Evolutionary conservation across 2,797 vertebrate genomes (phyloP).

Genomic region (Phoeniculus purpureus): DNA sequence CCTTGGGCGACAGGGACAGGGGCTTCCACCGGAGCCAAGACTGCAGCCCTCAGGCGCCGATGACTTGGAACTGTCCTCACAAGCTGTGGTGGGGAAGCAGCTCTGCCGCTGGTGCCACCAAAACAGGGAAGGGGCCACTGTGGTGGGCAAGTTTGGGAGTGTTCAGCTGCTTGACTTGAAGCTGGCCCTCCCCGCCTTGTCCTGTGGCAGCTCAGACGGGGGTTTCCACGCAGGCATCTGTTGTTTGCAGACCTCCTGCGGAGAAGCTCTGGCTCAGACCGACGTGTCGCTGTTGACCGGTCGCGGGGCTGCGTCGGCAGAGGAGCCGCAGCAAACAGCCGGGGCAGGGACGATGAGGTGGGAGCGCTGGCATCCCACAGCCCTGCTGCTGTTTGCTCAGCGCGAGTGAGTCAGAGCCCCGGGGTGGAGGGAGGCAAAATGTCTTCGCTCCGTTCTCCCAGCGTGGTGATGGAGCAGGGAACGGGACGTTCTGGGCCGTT

Average conservation of each 20-base stretch:
- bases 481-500: rapidly evolving
- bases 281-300: neutral
- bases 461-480: neutral
- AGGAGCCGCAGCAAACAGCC: neutral
- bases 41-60: neutral
- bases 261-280: neutral
- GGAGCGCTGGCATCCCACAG: neutral
- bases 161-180: neutral
- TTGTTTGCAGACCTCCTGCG: neutral
- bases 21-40: neutral
- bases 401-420: neutral
- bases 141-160: rapidly evolving
- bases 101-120: neutral
- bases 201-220: neutral
- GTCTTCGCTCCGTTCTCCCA: neutral
- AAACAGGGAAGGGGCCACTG: neutral
- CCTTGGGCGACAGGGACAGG: neutral
- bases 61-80: neutral
- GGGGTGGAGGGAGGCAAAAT: neutral
- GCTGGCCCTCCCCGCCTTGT: neutral
- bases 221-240: neutral
- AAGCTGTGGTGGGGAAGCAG: neutral
- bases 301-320: neutral
- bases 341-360: neutral
- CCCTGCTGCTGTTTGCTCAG: neutral